phyloP scores from a whole-genome alignment of 2,113 vertebrate species.

The Malurus elegans region DNA sequence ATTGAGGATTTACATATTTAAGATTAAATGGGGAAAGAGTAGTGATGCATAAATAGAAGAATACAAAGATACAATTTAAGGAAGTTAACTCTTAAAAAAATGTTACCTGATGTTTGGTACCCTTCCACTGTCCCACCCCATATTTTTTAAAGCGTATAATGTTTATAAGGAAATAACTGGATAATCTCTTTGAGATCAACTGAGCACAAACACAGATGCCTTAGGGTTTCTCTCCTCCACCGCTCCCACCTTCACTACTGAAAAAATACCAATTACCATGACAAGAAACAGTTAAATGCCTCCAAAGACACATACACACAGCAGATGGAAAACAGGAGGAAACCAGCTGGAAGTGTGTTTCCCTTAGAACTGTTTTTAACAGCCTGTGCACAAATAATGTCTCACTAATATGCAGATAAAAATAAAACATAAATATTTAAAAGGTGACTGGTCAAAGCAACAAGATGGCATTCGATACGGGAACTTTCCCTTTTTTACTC shows the following conservation, averaged over 20 bases:
- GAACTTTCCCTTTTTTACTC: background rate
- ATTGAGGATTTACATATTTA: slow-evolving; percentile 87
- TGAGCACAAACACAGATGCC: slow-evolving; percentile 52
- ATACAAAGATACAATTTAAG: slow-evolving; percentile 64
- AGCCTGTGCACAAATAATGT: slow-evolving; percentile 78
- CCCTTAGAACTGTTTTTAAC: slow-evolving; percentile 80
- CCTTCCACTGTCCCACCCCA: background rate
- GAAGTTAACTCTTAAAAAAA: slow-evolving; percentile 74
- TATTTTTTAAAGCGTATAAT: slow-evolving; percentile 44
- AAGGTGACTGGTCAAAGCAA: slow-evolving; percentile 74
- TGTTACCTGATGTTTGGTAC: slow-evolving; percentile 7
- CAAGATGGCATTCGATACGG: slow-evolving; percentile 11
- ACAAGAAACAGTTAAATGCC: slow-evolving; percentile 77
- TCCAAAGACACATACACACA: slow-evolving; percentile 69
- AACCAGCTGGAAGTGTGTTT: slow-evolving; percentile 81
- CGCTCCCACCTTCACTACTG: slow-evolving; percentile 64
- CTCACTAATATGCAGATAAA: slow-evolving; percentile 75
- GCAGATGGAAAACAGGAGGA: slow-evolving; percentile 80
- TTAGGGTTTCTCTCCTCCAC: slow-evolving; percentile 52
- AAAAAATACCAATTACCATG: slow-evolving; percentile 72
- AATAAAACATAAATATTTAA: slow-evolving; percentile 79
- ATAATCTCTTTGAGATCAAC: slow-evolving; percentile 62
- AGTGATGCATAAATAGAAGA: slow-evolving; percentile 69
- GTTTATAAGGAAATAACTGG: slow-evolving; percentile 58
- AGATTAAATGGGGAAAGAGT: slow-evolving; percentile 78